These are phyloP conservation scores for Lasioglossum pauxillum DNA, from an alignment of 2,888 invertebrate species.

Conservation along the genomic window DNA sequence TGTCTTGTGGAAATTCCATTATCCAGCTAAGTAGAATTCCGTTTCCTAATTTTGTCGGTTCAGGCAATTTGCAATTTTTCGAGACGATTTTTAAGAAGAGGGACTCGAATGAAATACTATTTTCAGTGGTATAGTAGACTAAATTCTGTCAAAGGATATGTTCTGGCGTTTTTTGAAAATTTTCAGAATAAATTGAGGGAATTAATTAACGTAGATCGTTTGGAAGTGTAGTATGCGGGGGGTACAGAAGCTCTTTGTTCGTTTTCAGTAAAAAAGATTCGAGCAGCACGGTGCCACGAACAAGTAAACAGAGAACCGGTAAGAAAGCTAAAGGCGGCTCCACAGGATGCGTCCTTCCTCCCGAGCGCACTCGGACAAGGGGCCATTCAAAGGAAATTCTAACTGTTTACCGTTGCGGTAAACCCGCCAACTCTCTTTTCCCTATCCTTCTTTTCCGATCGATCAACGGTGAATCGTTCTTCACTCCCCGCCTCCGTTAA, in stretches of 20 bases:
- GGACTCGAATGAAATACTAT: too few species aligned
- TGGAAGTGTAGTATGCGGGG: not conserved
- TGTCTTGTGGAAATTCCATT: not conserved
- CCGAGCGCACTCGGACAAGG: conserved; percentile 80
- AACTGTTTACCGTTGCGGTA: conserved; percentile 77
- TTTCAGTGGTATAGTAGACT: too few species aligned
- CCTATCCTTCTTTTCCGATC: conserved; percentile 28
- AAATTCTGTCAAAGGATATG: too few species aligned
- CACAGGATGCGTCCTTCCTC: conserved; percentile 78
- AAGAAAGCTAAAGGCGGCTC: conserved; percentile 58
- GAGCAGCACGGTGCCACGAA: not conserved
- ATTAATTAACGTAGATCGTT: not conserved
- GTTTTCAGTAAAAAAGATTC: not conserved
- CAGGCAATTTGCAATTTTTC: too few species aligned
- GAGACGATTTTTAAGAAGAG: too few species aligned
- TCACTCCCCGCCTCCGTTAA: not conserved
- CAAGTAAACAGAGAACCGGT: conserved; percentile 50
- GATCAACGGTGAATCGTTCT: conserved; percentile 48
- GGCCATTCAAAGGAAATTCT: conserved; percentile 78
- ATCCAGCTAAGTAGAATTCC: not conserved
- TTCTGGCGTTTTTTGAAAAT: not conserved
- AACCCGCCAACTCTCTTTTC: conserved; percentile 61
- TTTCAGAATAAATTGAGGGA: not conserved
- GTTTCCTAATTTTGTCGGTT: not conserved
- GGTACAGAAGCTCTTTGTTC: not conserved